A percentile compares a stretch with the other conserved stretches of the same genome.
Evolutionary conservation across 1,140 invertebrate genomes (phyloP).

Genomic region (Anastrepha obliqua): DNA sequence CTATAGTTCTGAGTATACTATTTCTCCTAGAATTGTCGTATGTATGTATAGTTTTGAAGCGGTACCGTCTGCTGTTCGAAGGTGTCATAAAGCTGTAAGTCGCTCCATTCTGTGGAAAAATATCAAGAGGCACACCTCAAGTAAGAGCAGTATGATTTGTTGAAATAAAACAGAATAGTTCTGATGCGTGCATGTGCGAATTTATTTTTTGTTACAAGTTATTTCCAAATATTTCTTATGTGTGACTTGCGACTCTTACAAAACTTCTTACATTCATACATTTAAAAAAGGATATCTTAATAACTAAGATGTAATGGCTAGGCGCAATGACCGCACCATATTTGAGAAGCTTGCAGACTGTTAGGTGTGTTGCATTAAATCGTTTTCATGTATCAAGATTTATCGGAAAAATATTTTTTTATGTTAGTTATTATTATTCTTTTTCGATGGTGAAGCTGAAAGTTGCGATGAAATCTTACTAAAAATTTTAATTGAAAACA

Average conservation of each 20-base stretch:
- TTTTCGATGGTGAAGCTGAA: background rate
- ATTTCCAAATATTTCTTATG: constrained; percentile 23
- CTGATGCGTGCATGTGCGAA: constrained; percentile 25
- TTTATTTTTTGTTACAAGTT: constrained; percentile 37
- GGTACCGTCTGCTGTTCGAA: too few relatives aligned
- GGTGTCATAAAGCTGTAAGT: too few relatives aligned
- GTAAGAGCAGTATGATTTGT: too few relatives aligned
- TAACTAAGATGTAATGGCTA: constrained; percentile 51
- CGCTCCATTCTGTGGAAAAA: too few relatives aligned
- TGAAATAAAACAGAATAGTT: too few relatives aligned
- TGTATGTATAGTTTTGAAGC: too few relatives aligned
- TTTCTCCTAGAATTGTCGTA: too few relatives aligned
- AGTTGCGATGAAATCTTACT: background rate
- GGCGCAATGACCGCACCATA: constrained; percentile 14
- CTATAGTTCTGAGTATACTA: too few relatives aligned
- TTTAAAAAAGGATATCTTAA: constrained; percentile 44
- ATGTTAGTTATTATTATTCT: background rate
- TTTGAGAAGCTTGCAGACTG: constrained; percentile 22
- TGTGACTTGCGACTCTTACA: constrained; percentile 40
- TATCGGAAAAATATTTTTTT: background rate
- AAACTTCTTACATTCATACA: constrained; percentile 43
- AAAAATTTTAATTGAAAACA: constrained; percentile 12
- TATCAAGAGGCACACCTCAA: too few relatives aligned
- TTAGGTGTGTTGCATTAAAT: background rate
- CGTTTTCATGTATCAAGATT: background rate